Evolutionary conservation across 2,888 invertebrate species (phyloP).

Genomic region (Drosophila ochracea): DNA sequence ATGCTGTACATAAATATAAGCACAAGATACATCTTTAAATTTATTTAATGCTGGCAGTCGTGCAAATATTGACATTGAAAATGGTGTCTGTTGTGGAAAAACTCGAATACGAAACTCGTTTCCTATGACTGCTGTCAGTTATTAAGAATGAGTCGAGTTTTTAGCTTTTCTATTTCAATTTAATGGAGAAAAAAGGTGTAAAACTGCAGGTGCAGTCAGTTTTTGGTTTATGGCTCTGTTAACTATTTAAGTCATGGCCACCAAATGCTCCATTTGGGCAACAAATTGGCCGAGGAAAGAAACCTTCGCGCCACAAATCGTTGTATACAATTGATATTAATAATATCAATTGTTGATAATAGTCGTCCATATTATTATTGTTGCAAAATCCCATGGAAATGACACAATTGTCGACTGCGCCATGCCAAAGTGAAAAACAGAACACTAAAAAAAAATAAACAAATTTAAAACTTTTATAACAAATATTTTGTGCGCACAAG

Average conservation of each 20-base stretch:
- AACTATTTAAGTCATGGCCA: slow-evolving; percentile 49
- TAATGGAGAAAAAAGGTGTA: slow-evolving; percentile 28
- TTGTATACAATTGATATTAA: slow-evolving; percentile 49
- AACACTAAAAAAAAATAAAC: slow-evolving; percentile 31
- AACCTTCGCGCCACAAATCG: slow-evolving; percentile 42
- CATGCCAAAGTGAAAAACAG: slow-evolving; percentile 28
- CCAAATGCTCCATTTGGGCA: slow-evolving; percentile 51
- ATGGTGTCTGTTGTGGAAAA: slow-evolving; percentile 34
- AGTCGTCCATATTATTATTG: slow-evolving; percentile 12
- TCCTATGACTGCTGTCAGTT: slow-evolving; percentile 4
- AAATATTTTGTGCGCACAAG: slow-evolving; percentile 28
- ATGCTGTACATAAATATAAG: slow-evolving; percentile 2
- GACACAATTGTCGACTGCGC: slow-evolving; percentile 57
- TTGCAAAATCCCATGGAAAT: slow-evolving; percentile 45
- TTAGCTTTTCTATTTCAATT: slow-evolving; percentile 40
- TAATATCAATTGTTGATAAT: slow-evolving; percentile 60
- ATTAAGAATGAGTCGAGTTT: slow-evolving; percentile 63
- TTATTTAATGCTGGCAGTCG: slow-evolving; percentile 35
- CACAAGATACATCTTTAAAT: slow-evolving; percentile 40
- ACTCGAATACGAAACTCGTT: slow-evolving; percentile 44
- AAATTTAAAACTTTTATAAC: slow-evolving; percentile 31
- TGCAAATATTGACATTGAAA: slow-evolving; percentile 78
- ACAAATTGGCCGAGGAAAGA: slow-evolving; percentile 34
- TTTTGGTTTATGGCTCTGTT: slow-evolving; percentile 34
- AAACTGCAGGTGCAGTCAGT: slow-evolving; percentile 51